Evolutionary conservation across 2,888 invertebrate species (phyloP).

Genomic region (Drosophila koepferae): DNA sequence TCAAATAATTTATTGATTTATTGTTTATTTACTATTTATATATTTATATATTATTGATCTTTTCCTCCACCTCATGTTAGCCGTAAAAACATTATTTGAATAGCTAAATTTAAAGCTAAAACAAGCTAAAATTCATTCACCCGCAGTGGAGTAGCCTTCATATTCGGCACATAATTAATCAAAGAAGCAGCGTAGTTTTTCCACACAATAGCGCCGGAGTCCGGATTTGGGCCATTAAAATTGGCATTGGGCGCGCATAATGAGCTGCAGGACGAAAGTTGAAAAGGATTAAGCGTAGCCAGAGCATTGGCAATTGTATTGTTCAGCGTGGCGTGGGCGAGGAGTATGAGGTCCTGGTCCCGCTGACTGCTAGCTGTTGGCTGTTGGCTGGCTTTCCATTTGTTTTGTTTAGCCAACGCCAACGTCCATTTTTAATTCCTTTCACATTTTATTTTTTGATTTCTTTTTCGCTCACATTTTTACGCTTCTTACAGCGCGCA

Average conservation of each 20-base stretch:
- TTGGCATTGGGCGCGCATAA: slow-evolving; percentile 66
- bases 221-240: slow-evolving; percentile 77
- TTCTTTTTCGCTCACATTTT: slow-evolving; percentile 53
- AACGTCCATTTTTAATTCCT: slow-evolving; percentile 68
- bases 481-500: slow-evolving; percentile 57
- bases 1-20: no score
- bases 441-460: slow-evolving; percentile 51
- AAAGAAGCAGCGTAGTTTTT: slow-evolving; percentile 61
- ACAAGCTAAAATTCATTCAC: neutral
- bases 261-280: slow-evolving; percentile 56
- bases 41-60: no score
- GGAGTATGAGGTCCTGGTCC: slow-evolving; percentile 10
- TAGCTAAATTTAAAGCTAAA: neutral
- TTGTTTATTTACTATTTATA: no score
- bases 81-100: neutral
- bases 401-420: slow-evolving; percentile 64
- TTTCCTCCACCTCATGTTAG: neutral
- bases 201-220: slow-evolving; percentile 35
- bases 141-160: slow-evolving; percentile 29
- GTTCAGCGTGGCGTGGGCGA: slow-evolving; percentile 13
- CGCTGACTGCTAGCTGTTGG: slow-evolving; percentile 35
- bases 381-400: slow-evolving; percentile 50
- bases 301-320: slow-evolving; percentile 64
- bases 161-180: slow-evolving; percentile 76
- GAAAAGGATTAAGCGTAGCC: slow-evolving; percentile 68